Conservation (phyloP, 2,888 invertebrate species). For the Drosophila limbata region DNA sequence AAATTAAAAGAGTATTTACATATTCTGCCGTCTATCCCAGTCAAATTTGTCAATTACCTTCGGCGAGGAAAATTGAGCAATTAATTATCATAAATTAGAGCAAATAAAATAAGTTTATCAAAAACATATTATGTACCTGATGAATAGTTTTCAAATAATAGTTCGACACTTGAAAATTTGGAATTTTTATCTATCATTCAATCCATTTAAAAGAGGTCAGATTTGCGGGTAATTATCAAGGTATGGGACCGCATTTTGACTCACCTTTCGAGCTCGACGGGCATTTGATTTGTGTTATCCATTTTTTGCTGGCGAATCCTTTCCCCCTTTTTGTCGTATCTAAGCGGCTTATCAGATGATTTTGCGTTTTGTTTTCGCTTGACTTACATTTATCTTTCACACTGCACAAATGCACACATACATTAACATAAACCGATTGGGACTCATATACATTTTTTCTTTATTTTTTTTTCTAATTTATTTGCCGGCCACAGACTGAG, state of each 20-base stretch:
- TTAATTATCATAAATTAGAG: not conserved
- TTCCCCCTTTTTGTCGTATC: slow-evolving; percentile 24
- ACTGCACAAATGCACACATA: slow-evolving; percentile 47
- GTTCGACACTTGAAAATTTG: not conserved
- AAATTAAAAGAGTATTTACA: not conserved
- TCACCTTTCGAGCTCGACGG: slow-evolving; percentile 77
- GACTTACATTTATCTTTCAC: slow-evolving; percentile 58
- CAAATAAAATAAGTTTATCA: not conserved
- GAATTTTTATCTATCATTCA: not conserved
- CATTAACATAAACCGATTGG: slow-evolving; percentile 50
- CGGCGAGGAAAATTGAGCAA: no score
- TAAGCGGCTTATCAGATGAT: slow-evolving; percentile 38
- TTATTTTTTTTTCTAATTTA: slow-evolving; percentile 35
- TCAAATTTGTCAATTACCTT: not conserved
- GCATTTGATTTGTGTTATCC: slow-evolving; percentile 73
- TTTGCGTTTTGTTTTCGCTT: slow-evolving; percentile 44
- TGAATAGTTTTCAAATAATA: no score
- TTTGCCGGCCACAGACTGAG: slow-evolving; percentile 24
- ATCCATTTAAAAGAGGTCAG: not conserved
- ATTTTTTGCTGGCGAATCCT: slow-evolving; percentile 55
- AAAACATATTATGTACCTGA: not conserved
- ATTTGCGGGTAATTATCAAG: slow-evolving; percentile 19
- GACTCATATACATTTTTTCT: not conserved
- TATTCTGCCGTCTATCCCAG: not conserved
- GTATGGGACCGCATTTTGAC: slow-evolving; percentile 27